Conservation (phyloP, 37 sponge, comb jelly and placozoan species). For the Amphimedon queenslandica region DNA sequence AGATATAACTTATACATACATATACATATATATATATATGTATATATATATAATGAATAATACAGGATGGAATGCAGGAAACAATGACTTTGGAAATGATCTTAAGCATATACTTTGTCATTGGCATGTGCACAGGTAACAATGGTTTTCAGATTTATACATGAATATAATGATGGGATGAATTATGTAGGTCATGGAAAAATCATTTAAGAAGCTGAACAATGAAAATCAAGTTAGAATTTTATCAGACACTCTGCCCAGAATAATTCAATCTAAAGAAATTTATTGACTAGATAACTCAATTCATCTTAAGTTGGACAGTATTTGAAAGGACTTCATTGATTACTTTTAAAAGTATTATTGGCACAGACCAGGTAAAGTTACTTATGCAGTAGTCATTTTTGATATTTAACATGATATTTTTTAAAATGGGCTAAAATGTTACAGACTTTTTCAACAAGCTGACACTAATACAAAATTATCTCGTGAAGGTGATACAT, state of each 20-base stretch:
- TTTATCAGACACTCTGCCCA: too few relatives aligned
- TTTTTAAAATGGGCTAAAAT: constrained; percentile 18
- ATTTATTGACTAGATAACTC: neutral
- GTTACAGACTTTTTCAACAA: constrained; percentile 9
- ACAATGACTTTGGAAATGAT: constrained; percentile 12
- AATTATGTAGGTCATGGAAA: constrained; percentile 15
- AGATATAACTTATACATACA: too few relatives aligned
- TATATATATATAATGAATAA: constrained; percentile 7
- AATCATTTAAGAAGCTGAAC: neutral
- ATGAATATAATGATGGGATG: neutral
- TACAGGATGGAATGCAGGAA: constrained; percentile 14
- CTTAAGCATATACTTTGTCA: constrained; percentile 17
- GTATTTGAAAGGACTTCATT: too few relatives aligned
- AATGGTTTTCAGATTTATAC: neutral
- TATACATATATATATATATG: too few relatives aligned
- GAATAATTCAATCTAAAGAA: too few relatives aligned
- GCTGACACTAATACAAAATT: constrained; percentile 35
- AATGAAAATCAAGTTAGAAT: neutral
- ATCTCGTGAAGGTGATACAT: constrained; percentile 11
- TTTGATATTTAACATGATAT: neutral
- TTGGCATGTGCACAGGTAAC: constrained; percentile 33
- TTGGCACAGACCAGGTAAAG: constrained; percentile 12
- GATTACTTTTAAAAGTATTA: too few relatives aligned
- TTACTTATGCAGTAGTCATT: neutral
- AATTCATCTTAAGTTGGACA: too few relatives aligned